Evolutionary conservation across 2,888 invertebrate genomes (phyloP), one percentile per base, ranked within the genome.

Genomic region (Bimastos eiseni): DNA sequence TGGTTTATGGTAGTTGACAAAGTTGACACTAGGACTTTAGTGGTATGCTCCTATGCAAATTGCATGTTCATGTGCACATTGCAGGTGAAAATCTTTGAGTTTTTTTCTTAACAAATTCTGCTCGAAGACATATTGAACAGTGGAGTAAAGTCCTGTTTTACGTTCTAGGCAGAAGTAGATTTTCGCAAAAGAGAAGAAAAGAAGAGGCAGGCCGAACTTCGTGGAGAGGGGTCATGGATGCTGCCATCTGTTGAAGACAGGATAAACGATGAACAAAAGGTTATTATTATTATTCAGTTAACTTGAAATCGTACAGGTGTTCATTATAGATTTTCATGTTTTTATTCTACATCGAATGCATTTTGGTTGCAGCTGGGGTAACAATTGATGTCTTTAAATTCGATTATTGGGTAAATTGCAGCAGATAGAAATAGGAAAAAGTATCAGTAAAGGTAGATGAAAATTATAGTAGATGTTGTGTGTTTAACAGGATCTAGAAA

Each of bases 211-310:
- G 94, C 94, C 8, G 93, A 93, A 84, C 91, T 92, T 41, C 91
- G 93, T 83, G 95, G 94, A 38, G 94, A 94, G 55, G 94, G 93
- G 89, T 93, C 96, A 84, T 96, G 96, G 96, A 95, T 95, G 95
- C 93, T 96, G 41, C 95, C 95, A n/a, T 94, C 95, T 6, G 94
- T 96, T 24, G 94, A 94, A 90, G 93, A 94, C 5, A 93, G 94
- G 89, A 92, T 95, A n/a, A 92, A 93, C 21, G 91, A 92, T 86
- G 94, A 94, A 91, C 91, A 93, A 91, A 92, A 93, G 92, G 94
- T 94, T 36, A 33, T 44, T 55, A 33, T 44, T 55, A 15, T 41
- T 41, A n/a, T 70, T 70, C 55, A 70, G 30, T 30, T 70, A 70
- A 24, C 24, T 55, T 55, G 30, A 55, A 24, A 44, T 30, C 55